Evolutionary conservation across 1,140 invertebrate genomes (phyloP), one percentile per base, ranked within the genome.

Genomic region (Ostrea edulis): DNA sequence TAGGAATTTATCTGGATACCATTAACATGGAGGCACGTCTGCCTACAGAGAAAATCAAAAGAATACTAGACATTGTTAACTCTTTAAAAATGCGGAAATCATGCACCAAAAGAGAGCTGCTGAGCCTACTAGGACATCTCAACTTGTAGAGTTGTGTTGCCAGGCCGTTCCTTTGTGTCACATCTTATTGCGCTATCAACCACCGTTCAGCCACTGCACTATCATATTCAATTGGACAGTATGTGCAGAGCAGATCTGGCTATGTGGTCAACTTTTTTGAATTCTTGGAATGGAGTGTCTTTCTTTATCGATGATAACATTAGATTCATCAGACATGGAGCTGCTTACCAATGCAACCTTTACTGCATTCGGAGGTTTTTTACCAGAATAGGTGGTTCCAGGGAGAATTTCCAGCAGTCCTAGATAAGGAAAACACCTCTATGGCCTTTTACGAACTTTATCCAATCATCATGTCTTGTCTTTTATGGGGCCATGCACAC

Each of bases 401-500:
- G 44, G 84, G 52, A 5, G n/a, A 20, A 17, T 91, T 89, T 87
- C 90, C 90, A 17, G 35, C 82, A 22, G 52, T 0, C 9, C 29
- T 51, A 52, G 7, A 1, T 17, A 44, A 83, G 29, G 81, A 55
- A 0, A 54, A 35, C 58, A 25, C 58, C 8, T 58, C 71, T 35
- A 90, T 91, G 51, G 90, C 90, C 3, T 77, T 89, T 20, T 14
- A 84, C 14, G 88, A 91, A 82, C 71, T 90, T 9, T 91, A 89
- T 54, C 87, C 87, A 0, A 91, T 91, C 20, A 77, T 87, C 0
- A 86, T 87, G n/a, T 81, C 89, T 3, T 22, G 85, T 29, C n/a
- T 86, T 52, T 2, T 91, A 8, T 90, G 82, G 88, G 86, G 84
- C 5, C 0, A 82, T 9, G 5, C 62, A n/a, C n/a, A n/a, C n/a